Conservation (phyloP, 2,113 vertebrate genomes). For the Burhinus bistriatus region DNA sequence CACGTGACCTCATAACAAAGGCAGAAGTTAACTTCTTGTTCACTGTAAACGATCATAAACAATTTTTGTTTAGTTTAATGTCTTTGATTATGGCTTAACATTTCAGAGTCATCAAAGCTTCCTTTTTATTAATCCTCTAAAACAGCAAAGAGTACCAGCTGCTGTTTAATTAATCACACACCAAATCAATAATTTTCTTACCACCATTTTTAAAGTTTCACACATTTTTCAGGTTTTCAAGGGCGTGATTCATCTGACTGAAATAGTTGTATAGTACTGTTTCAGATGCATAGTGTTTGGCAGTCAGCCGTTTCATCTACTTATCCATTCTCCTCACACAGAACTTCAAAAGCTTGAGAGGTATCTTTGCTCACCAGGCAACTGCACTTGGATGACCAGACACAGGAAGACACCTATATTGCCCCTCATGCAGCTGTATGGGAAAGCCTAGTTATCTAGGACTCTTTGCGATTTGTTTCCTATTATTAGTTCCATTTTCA, state of each 20-base stretch:
- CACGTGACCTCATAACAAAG: background rate
- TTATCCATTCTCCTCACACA: background rate
- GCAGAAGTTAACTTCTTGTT: background rate
- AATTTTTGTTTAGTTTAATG: background rate
- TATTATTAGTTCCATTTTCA: background rate
- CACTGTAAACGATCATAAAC: background rate
- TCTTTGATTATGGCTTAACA: background rate
- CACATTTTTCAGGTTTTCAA: background rate
- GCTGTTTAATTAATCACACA: slow-evolving; percentile 31
- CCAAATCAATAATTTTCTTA: background rate
- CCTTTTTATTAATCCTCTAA: background rate
- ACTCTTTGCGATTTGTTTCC: background rate
- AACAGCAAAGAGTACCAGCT: background rate
- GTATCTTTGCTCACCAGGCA: background rate
- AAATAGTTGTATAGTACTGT: background rate
- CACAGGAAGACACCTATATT: background rate
- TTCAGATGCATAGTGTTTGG: background rate
- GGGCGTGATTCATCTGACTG: background rate
- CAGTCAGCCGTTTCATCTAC: background rate
- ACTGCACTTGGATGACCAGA: background rate
- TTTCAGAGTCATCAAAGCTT: background rate
- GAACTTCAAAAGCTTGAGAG: background rate
- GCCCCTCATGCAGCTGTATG: background rate
- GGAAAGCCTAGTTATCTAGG: background rate
- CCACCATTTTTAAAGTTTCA: background rate